These are phyloP conservation scores for Dynastes tityus DNA, from an alignment of 2,888 invertebrate species.

Conservation along the genomic window DNA sequence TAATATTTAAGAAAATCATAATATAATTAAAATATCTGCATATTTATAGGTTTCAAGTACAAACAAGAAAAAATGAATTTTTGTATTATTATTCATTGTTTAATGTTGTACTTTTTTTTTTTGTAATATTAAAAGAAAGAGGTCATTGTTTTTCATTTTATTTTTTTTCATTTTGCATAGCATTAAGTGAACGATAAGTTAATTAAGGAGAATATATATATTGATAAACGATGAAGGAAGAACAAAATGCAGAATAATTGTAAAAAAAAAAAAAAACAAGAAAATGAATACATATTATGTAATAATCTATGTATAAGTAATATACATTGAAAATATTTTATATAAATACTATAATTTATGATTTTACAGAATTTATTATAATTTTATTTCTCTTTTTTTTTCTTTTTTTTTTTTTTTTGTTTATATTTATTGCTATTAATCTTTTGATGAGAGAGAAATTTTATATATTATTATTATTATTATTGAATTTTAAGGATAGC, in stretches of 20 bases:
- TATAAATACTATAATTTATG: conserved; percentile 39
- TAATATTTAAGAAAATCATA: conserved; percentile 51
- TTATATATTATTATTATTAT: background rate
- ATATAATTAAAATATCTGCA: conserved; percentile 53
- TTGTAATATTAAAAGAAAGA: conserved; percentile 44
- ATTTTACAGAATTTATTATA: conserved; percentile 32
- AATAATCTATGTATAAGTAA: conserved; percentile 29
- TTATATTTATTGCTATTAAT: conserved; percentile 43
- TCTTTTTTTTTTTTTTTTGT: background rate
- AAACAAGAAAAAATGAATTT: conserved; percentile 52
- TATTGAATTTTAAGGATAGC: conserved; percentile 21
- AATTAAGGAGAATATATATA: conserved; percentile 44
- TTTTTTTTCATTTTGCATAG: conserved; percentile 32
- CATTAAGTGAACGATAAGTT: conserved; percentile 20
- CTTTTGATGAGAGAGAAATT: conserved; percentile 36
- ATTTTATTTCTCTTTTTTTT: background rate
- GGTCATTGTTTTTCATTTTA: conserved; percentile 43
- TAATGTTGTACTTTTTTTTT: conserved; percentile 47
- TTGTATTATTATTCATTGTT: conserved; percentile 50
- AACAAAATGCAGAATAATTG: conserved; percentile 33
- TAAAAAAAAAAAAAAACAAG: conserved; percentile 30
- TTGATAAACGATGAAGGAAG: conserved; percentile 29
- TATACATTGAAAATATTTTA: conserved; percentile 28
- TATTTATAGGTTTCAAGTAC: conserved; percentile 53
- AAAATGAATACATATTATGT: conserved; percentile 30